Base-by-base conservation (phyloP, 2,888 invertebrate genomes). In the Leptarthrus brevirostris region DNA sequence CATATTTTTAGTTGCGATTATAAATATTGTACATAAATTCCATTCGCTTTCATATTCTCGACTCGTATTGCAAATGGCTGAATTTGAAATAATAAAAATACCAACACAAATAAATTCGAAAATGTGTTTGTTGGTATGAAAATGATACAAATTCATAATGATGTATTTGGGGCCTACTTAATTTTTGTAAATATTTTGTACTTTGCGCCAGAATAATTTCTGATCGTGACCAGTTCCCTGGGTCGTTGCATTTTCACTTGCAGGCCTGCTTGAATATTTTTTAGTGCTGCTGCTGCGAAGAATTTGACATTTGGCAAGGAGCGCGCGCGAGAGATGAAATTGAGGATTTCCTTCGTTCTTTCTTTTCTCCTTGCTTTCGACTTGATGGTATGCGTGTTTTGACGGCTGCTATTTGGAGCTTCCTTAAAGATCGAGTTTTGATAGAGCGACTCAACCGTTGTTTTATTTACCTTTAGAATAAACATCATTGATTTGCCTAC, bases 11-110 rank as follows among this genome's bases (percentile, higher is more conserved):
- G 61, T 3, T 61, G 40, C 40, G 36, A 18, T 34, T 36, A 61
- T 34, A 36, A 40, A 36, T 36, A 61, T 61, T 61, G 34, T 18
- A 8, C 34, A 20, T 66, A 30, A 66, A 26, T 66, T 66, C 49
- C 36, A 70, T 20, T 70, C 10, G 69, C 69, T 52, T 70, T 71
- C 71, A 71, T 71, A 53, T 71, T 36, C 54, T 40, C 22, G 4
- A 53, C 30, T 71, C 54, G 40, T 54, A 71, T 71, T 71, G 71
- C 71, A 71, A 71, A 71, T 71, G 71, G 71, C 71, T 71, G 71
- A 71, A 40, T 54, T 61, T 54, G 49, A 71, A 71, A 53, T 54
- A 54, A 70, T 40, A 70, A 53, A n/a, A n/a, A n/a, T 70, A 70
- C 70, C 52, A 70, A 49, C 14, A 70, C 66, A 22, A 66, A 22